Evolutionary conservation across 1,140 invertebrate species (phyloP), one percentile per base, ranked within the genome.

Genomic region (Camponotus vicinus): DNA sequence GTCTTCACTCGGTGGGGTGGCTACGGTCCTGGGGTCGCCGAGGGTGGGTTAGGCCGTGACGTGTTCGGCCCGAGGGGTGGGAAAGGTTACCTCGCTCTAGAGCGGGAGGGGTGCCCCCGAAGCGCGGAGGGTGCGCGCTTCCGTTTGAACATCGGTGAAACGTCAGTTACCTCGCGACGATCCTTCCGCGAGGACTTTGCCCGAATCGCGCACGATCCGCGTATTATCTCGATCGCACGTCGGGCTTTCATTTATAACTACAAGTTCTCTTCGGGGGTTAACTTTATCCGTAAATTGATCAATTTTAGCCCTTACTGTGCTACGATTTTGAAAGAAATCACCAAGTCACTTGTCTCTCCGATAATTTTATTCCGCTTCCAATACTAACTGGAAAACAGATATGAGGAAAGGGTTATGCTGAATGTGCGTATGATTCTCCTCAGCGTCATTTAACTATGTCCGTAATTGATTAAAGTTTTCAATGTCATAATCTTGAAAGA

Each of bases 151-250:
- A 91, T 91, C 86, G 89, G 79, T 79, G 80, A 90, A 88, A 92
- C 93, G 91, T 90, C 93, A 94, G 93, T 94, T 92, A 94, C 92
- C 92, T 93, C 93, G 93, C 93, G 93, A 94, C 93, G 89, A 93
- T 92, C 93, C 91, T 91, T 90, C 92, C 92, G 93, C 91, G 92
- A 93, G 92, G 93, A 93, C 88, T 92, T 89, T 73, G 32, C 11
- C 57, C 89, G 82, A 52, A 49, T 34, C 66, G 59, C 52, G 34
- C 40, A 21, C 7, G 11, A 18, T 40, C 52, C 32, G 52, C n/a
- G 45, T 18, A 45, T 42, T 83, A 45, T 40, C 64, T 83, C 37
- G 42, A 9, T 79, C 21, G 11, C 45, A 49, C 40, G 64, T 59
- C 66, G 78, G 18, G 8, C 49, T 27, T 40, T n/a, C 13, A 34